Evolutionary conservation across 2,888 invertebrate genomes (phyloP).

Genomic region (Melolontha melolontha): DNA sequence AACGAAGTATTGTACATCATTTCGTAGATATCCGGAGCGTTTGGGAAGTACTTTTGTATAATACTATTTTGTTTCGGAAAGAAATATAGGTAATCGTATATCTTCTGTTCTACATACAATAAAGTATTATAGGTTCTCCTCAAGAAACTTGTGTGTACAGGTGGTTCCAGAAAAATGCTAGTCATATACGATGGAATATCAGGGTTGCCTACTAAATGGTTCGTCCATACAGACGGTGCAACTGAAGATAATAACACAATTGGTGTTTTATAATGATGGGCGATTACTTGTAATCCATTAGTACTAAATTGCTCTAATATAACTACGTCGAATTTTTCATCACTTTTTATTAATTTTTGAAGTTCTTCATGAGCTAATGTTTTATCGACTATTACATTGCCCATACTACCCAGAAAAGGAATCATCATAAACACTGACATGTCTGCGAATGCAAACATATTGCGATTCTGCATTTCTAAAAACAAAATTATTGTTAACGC

Average conservation of each 20-base stretch:
- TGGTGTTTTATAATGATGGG: constrained; percentile 60
- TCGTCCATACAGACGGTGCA: constrained; percentile 48
- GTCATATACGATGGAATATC: constrained; percentile 50
- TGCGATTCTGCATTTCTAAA: no score
- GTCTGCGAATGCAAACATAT: no score
- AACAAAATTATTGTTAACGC: no score
- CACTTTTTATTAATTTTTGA: constrained; percentile 56
- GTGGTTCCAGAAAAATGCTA: constrained; percentile 43
- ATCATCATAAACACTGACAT: no score
- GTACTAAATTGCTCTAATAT: constrained; percentile 66
- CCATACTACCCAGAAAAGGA: constrained; percentile 24
- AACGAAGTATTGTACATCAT: constrained; percentile 54
- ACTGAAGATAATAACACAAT: constrained; percentile 55
- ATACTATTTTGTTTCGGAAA: constrained; percentile 52
- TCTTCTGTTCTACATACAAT: constrained; percentile 55
- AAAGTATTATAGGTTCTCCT: constrained; percentile 51
- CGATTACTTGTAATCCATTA: constrained; percentile 65
- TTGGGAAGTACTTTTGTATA: constrained; percentile 55
- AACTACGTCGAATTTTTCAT: constrained; percentile 62
- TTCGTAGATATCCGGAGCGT: constrained; percentile 52
- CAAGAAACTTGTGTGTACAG: constrained; percentile 48
- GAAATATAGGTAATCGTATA: constrained; percentile 58
- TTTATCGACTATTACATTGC: constrained; percentile 4
- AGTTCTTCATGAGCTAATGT: constrained; percentile 44
- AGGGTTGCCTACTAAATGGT: constrained; percentile 54